Percentiles rank a stretch among this genome's conserved stretches.
Evolutionary conservation across 2,888 invertebrate species (phyloP).

Genomic region (Gymnocheta viridis): DNA sequence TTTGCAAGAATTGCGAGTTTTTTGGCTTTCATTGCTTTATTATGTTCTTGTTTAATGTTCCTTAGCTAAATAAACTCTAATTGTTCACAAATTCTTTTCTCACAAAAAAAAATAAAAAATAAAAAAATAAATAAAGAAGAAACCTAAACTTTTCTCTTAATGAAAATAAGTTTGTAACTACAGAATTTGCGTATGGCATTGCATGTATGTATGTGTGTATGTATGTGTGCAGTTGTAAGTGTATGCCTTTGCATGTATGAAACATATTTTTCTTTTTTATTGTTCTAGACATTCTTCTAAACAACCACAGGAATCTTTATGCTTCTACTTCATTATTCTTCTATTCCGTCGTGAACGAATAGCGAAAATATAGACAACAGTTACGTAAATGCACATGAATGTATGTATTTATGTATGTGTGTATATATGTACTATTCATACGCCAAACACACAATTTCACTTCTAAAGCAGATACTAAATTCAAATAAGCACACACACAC

Average conservation of each 20-base stretch:
- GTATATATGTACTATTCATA: not conserved
- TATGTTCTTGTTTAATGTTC: constrained; percentile 63
- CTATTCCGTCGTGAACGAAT: constrained; percentile 6
- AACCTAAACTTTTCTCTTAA: no score
- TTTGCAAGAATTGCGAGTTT: not conserved
- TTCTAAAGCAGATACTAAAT: not conserved
- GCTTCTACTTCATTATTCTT: constrained; percentile 24
- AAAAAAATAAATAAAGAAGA: not conserved
- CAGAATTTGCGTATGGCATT: not conserved
- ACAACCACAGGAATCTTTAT: constrained; percentile 59
- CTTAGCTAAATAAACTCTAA: constrained; percentile 56
- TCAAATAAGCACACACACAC: not conserved
- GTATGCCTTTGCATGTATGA: not conserved
- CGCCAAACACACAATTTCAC: not conserved
- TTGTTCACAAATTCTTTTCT: constrained; percentile 61
- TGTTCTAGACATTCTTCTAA: constrained; percentile 50
- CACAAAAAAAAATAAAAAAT: constrained; percentile 1
- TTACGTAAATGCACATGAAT: not conserved
- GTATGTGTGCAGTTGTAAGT: not conserved
- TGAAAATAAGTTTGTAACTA: constrained; percentile 2
- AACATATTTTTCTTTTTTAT: not conserved
- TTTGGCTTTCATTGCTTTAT: constrained; percentile 33
- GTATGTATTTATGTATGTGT: not conserved
- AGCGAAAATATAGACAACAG: not conserved
- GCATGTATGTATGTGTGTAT: not conserved